Evolutionary conservation across 2,113 vertebrate species (phyloP).

Genomic region (Datnioides undecimradiatus): DNA sequence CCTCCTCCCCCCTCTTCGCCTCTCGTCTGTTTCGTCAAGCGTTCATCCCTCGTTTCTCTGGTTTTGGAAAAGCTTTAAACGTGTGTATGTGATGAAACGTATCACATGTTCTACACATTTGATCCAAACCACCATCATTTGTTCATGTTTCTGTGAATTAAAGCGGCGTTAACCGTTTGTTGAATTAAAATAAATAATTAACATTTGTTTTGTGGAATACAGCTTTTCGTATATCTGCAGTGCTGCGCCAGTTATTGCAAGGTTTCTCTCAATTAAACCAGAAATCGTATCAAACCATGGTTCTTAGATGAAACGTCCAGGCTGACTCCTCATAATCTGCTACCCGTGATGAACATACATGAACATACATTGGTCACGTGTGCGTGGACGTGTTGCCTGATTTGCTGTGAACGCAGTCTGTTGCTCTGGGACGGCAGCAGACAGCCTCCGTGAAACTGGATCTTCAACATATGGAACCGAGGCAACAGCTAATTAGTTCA

Average conservation of each 20-base stretch:
- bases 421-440: not conserved
- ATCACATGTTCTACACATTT: too few species aligned
- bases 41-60: conserved; percentile 33
- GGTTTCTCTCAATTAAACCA: too few species aligned
- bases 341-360: not conserved
- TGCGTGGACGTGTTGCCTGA: not conserved
- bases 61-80: not conserved
- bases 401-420: not conserved
- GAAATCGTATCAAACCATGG: too few species aligned
- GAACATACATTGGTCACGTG: not conserved
- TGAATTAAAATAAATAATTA: too few species aligned
- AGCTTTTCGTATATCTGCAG: not conserved
- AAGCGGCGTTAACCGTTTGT: too few species aligned
- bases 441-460: not conserved
- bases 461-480: conserved; percentile 8
- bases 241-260: not conserved
- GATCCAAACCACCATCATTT: too few species aligned
- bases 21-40: conserved; percentile 61
- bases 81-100: too few species aligned
- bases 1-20: not conserved
- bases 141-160: too few species aligned
- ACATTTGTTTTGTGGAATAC: not conserved
- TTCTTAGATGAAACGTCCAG: too few species aligned
- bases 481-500: conserved; percentile 7
- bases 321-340: not conserved